Base-by-base conservation (phyloP, 2,888 invertebrate genomes). In the Mythimna albipuncta region DNA sequence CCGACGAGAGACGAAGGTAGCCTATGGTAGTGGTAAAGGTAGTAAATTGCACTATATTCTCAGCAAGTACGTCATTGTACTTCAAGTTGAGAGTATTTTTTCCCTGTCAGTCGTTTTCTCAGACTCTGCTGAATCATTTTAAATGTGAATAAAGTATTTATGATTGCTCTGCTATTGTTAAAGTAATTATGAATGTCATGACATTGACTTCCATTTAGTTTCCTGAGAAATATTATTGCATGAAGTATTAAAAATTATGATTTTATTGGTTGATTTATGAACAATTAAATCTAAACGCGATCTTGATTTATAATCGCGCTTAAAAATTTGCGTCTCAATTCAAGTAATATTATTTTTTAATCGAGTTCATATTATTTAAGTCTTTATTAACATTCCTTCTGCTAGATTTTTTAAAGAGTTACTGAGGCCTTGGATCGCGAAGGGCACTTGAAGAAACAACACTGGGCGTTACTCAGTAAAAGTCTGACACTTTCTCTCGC, bases 131-230 rank as follows among this genome's bases (percentile, higher is more conserved):
- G 59, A 62, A 64, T 66, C 66, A 35, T 35, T 61, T 11, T 47
- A 47, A 52, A 64, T 64, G 41, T 81, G 71, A 77, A 64, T 71
- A 62, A 62, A 66, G 11, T 50, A 54, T 38, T 67, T 70, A 71
- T 63, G 63, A 50, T 52, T 76, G 64, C 19, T 54, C 58, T 61
- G 10, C 35, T 41, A 67, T 79, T 79, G 66, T 77, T 71, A 32
- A 21, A 26, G 47, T 77, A 67, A 32, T 55, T 41, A 64, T 47
- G 64, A 82, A 77, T 62, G 32, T 16, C 54, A 11, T 71, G 66
- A 57, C 77, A 77, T 81, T 81, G 64, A 19, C 2, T n/a, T 54
- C n/a, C 57, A 52, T 75, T 78, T 47, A 47, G 52, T 61, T n/a
- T 21, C 11, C n/a, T 16, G 6, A 2, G 13, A 58, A 69, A 35